Evolutionary conservation across 2,888 invertebrate species (phyloP).

Genomic region (Crepidodera aurea): DNA sequence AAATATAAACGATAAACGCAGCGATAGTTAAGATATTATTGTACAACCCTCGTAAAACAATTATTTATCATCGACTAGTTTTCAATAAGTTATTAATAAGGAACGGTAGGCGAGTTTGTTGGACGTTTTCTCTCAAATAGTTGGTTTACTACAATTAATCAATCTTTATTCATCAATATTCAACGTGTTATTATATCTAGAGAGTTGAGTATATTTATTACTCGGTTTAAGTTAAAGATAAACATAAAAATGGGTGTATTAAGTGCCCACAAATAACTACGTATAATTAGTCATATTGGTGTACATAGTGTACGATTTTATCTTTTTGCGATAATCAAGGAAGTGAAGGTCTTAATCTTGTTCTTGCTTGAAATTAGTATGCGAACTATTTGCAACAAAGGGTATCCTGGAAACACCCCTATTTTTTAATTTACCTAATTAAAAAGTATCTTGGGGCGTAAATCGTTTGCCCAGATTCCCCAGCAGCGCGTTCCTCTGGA

Average conservation of each 20-base stretch:
- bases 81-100: slow-evolving; percentile 20
- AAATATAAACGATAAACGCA: too few relatives aligned
- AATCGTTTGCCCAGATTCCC: too few relatives aligned
- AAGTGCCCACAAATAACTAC: slow-evolving; percentile 2
- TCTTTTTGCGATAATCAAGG: too few relatives aligned
- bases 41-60: neutral
- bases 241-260: slow-evolving; percentile 3
- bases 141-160: slow-evolving; percentile 11
- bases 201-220: slow-evolving; percentile 11
- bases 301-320: too few relatives aligned
- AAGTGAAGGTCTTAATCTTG: too few relatives aligned
- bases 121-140: slow-evolving; percentile 9
- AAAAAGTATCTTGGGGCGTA: too few relatives aligned
- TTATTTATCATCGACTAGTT: neutral
- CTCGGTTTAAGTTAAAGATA: slow-evolving; percentile 4
- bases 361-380: too few relatives aligned
- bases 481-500: too few relatives aligned
- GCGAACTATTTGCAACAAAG: too few relatives aligned
- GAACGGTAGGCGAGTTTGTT: slow-evolving; percentile 12
- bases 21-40: too few relatives aligned
- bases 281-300: neutral
- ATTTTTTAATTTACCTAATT: too few relatives aligned
- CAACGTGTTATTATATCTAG: neutral
- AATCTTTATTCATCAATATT: slow-evolving; percentile 19
- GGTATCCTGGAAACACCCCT: too few relatives aligned